phyloP scores from a whole-genome alignment of 2,888 invertebrate genomes.

The Sminthurinus aureus region DNA sequence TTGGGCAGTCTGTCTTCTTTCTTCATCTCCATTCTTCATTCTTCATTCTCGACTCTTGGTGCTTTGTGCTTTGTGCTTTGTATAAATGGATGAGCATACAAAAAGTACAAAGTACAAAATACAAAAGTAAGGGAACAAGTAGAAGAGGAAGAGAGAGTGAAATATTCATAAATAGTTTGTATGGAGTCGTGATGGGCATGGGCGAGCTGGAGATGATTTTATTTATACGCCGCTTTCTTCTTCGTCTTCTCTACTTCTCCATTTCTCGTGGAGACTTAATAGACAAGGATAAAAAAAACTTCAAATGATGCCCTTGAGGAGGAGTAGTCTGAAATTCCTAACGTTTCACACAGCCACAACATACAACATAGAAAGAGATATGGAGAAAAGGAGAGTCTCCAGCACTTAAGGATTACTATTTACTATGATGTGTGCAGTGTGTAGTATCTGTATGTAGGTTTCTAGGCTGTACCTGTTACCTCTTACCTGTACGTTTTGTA shows the following conservation, averaged over 20 bases:
- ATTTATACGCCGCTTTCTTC: slow-evolving; percentile 50
- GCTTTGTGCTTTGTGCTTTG: background rate
- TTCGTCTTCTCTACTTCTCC: background rate
- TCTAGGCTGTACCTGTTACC: background rate
- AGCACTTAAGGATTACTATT: slow-evolving; percentile 12
- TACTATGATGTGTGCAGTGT: no score
- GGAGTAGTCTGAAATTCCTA: slow-evolving; percentile 45
- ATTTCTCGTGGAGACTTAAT: slow-evolving; percentile 31
- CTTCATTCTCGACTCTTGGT: no score
- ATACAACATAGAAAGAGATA: background rate
- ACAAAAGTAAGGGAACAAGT: no score
- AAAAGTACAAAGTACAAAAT: slow-evolving; percentile 1
- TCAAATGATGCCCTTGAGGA: slow-evolving; percentile 51
- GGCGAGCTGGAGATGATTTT: slow-evolving; percentile 51
- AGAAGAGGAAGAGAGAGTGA: slow-evolving; percentile 19
- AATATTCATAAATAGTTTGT: slow-evolving; percentile 43
- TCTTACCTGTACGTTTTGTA: background rate
- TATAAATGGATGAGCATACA: slow-evolving; percentile 38
- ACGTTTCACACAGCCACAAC: slow-evolving; percentile 26
- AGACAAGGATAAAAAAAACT: slow-evolving; percentile 53
- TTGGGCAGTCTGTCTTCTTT: slow-evolving; percentile 1
- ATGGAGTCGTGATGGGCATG: slow-evolving; percentile 52
- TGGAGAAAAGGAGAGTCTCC: background rate
- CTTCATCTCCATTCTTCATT: background rate
- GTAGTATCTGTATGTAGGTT: no score